Evolutionary conservation across 1,140 invertebrate genomes (phyloP).

Genomic region (Ridgeia piscesae): DNA sequence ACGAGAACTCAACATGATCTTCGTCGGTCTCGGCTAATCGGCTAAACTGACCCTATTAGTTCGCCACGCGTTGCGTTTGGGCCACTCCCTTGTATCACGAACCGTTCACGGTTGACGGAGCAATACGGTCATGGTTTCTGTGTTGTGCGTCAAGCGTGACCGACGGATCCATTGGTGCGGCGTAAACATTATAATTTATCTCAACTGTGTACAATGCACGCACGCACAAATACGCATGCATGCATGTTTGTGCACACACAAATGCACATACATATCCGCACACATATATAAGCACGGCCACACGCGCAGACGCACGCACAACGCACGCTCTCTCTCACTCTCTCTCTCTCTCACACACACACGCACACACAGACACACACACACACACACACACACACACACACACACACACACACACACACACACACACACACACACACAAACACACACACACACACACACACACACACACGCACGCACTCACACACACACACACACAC

Average conservation of each 20-base stretch:
- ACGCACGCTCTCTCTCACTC: no score
- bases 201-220: no score
- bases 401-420: background rate
- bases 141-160: background rate
- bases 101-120: background rate
- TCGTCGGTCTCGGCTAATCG: background rate
- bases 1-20: background rate
- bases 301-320: no score
- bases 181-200: no score
- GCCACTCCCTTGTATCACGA: background rate
- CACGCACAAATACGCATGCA: background rate
- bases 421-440: background rate
- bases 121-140: background rate
- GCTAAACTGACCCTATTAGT: background rate
- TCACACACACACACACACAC: background rate
- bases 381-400: background rate
- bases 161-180: background rate
- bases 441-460: no score
- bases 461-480: no score
- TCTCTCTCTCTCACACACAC: background rate
- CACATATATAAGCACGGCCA: no score
- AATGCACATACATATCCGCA: no score
- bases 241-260: background rate
- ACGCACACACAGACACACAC: background rate
- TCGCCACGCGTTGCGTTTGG: background rate